Evolutionary conservation across 2,113 vertebrate species (phyloP).

Genomic region (Scophthalmus maximus): DNA sequence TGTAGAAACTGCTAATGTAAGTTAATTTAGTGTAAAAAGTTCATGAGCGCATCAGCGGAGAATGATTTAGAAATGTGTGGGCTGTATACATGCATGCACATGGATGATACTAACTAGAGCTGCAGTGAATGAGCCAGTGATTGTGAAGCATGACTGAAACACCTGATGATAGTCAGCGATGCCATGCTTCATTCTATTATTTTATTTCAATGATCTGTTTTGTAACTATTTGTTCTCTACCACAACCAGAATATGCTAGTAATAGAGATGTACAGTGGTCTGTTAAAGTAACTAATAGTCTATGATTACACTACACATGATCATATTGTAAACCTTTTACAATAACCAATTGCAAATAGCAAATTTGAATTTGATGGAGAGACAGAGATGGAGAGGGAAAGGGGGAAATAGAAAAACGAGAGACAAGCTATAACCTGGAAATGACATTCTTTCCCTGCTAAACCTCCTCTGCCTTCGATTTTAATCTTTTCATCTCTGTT

Average conservation of each 20-base stretch:
- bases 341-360: neutral
- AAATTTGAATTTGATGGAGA: neutral
- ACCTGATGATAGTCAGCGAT: no score
- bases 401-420: neutral
- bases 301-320: neutral
- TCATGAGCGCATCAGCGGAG: no score
- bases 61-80: no score
- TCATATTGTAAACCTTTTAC: neutral
- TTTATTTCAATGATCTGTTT: neutral
- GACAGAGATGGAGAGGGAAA: neutral
- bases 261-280: neutral
- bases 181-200: neutral
- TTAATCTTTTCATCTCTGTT: constrained; percentile 66
- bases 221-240: neutral
- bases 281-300: no score
- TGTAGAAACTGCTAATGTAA: no score
- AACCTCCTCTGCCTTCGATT: constrained; percentile 46
- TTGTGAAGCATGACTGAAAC: neutral
- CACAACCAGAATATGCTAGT: neutral
- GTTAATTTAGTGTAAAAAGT: no score
- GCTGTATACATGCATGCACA: no score
- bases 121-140: neutral
- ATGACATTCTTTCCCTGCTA: constrained; percentile 37
- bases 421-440: constrained; percentile 17
- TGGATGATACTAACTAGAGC: no score